Evolutionary conservation across 35 echinoderm and acorn worm genomes (phyloP), one percentile per base, ranked within the genome.

Genomic region (Acanthaster planci): DNA sequence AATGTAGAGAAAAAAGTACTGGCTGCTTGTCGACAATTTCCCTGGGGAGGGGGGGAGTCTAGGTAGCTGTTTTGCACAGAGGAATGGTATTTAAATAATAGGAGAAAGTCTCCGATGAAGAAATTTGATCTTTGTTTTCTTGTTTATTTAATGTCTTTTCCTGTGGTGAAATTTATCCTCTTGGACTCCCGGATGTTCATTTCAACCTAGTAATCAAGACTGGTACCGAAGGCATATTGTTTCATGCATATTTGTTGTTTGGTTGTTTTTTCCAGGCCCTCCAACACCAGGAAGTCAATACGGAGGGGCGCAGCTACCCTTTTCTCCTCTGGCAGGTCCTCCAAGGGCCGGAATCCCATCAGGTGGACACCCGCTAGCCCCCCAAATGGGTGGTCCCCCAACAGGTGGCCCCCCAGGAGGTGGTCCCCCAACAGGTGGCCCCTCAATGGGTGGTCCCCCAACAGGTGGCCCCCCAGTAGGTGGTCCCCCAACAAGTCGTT

Each of bases 371-470:
- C 82, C 89, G 21, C 78, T 37, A n/a, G n/a, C n/a, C n/a, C 87
- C 81, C 79, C 79, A 82, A 8, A 19, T 34, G 37, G 64, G 64
- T 54, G 51, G 26, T 15, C 52, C 37, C 2, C 23, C n/a, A 80
- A 31, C 44, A 16, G 16, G 47, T 42, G 52, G 53, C 19, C 78
- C 79, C 44, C 57, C 10, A 81, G 19, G 21, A 3, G 59, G 87
- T 76, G 42, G 23, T 51, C 83, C 83, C 0, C 55, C 56, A 9
- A 47, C 32, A 8, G 78, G 68, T 75, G 78, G 84, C 5, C 89
- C 84, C 26, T 86, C 80, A 15, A 89, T 81, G 76, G 82, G 90
- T 39, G 85, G 55, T 5, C 90, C 86, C 56, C 80, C 72, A 76
- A 55, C 55, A 16, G 85, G 84, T 80, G 78, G 78, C 23, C 60